Percentiles rank a stretch among this genome's conserved stretches.
phyloP scores from a whole-genome alignment of 2,888 invertebrate genomes.

The Ormyrus pomaceus region DNA sequence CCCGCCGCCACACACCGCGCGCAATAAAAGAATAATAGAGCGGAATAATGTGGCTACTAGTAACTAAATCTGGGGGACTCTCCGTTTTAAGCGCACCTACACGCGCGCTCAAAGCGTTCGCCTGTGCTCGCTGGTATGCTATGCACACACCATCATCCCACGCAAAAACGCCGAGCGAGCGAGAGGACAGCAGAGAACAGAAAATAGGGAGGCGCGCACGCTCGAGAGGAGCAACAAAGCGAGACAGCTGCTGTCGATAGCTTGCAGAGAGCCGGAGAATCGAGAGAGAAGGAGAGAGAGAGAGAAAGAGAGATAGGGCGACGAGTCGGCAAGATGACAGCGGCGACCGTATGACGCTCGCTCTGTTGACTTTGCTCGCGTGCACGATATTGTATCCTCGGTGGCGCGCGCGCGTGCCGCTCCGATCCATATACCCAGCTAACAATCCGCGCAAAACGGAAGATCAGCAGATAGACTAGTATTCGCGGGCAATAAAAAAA shows the following conservation, averaged over 20 bases:
- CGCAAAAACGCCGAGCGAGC: neutral
- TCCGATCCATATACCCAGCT: conserved; percentile 34
- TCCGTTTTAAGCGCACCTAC: neutral
- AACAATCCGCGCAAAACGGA: conserved; percentile 24
- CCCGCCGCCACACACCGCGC: neutral
- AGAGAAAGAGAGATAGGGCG: conserved; percentile 42
- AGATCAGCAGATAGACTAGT: neutral
- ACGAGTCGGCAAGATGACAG: conserved; percentile 70
- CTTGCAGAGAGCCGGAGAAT: neutral
- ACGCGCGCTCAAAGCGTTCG: conserved; percentile 4
- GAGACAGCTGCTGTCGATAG: conserved; percentile 27
- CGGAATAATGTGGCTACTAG: conserved; percentile 26
- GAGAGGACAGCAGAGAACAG: conserved; percentile 3
- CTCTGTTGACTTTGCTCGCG: conserved; percentile 45
- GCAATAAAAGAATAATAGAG: conserved; percentile 18
- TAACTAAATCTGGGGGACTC: conserved; percentile 8
- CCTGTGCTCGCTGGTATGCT: neutral
- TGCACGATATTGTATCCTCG: conserved; percentile 10
- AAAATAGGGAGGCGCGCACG: neutral
- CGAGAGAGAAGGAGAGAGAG: neutral
- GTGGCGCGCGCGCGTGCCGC: conserved; percentile 30
- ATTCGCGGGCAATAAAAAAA: conserved; percentile 25
- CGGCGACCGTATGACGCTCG: conserved; percentile 62
- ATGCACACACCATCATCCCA: neutral
- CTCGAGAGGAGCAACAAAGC: neutral